These are phyloP conservation scores for Atopsyche davidsoni DNA, from an alignment of 1,140 invertebrate genomes.

Conservation along the genomic window DNA sequence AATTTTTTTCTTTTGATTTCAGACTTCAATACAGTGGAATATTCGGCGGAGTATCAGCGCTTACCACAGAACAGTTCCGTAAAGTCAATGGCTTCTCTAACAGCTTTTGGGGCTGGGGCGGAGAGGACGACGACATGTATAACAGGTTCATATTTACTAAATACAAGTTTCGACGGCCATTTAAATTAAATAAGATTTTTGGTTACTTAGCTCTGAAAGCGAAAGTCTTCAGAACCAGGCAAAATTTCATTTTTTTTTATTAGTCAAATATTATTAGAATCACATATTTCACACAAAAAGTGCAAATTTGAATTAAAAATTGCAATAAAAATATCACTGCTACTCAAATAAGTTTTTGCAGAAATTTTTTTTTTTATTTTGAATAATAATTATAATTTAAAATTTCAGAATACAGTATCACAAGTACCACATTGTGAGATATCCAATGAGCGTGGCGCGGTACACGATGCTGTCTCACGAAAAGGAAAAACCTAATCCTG, in stretches of 20 bases:
- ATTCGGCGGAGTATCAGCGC: constrained; percentile 84
- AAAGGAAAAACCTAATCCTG: constrained; percentile 82
- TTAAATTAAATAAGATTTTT: too few species aligned
- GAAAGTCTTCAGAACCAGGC: too few species aligned
- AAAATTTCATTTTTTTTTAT: too few species aligned
- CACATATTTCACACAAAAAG: too few species aligned
- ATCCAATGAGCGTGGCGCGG: constrained; percentile 77
- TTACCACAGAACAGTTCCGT: constrained; percentile 74
- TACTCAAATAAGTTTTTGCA: neutral
- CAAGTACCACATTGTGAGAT: constrained; percentile 77
- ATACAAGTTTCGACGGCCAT: neutral
- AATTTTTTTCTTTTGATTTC: constrained; percentile 27
- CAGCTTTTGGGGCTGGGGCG: constrained; percentile 89
- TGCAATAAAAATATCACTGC: neutral
- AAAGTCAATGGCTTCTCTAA: constrained; percentile 88
- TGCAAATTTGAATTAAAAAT: neutral
- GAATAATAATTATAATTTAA: constrained; percentile 6
- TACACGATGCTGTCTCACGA: constrained; percentile 89
- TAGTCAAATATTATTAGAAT: too few species aligned
- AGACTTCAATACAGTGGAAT: constrained; percentile 84
- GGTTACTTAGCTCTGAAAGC: too few species aligned
- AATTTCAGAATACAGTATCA: constrained; percentile 59
- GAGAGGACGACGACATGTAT: constrained; percentile 89
- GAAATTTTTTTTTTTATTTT: neutral
- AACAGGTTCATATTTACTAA: constrained; percentile 49